Conservation (phyloP, 1,140 invertebrate species). For the Dendroctonus valens region DNA sequence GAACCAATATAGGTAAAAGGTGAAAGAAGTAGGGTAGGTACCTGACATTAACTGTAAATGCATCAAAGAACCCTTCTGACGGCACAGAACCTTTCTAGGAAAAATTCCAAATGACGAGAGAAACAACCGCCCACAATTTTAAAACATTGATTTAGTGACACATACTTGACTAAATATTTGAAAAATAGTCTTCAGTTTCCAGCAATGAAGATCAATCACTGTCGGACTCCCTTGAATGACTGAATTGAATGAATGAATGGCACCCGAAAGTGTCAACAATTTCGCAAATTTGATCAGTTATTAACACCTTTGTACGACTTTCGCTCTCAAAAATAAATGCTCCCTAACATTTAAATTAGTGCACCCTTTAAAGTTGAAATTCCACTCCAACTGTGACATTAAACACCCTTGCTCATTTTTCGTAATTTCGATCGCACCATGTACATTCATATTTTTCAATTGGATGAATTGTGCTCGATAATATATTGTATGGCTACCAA, state of each 20-base stretch:
- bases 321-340: background rate
- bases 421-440: conserved; percentile 1
- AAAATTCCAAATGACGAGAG: too few relatives aligned
- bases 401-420: background rate
- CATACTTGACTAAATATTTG: too few relatives aligned
- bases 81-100: too few relatives aligned
- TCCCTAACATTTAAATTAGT: background rate
- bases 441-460: conserved; percentile 7
- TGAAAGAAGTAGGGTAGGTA: too few relatives aligned
- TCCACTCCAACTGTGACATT: background rate
- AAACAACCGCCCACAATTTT: too few relatives aligned
- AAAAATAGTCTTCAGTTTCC: too few relatives aligned
- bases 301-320: background rate
- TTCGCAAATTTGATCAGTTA: background rate
- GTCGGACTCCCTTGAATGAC: background rate
- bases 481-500: background rate
- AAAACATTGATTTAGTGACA: too few relatives aligned
- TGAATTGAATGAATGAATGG: too few relatives aligned
- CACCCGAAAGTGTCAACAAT: background rate
- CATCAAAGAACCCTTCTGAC: too few relatives aligned
- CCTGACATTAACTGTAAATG: too few relatives aligned
- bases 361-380: background rate
- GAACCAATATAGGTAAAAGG: too few relatives aligned
- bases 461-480: background rate
- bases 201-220: background rate